Conservation (phyloP, 2,113 vertebrate genomes). For the Isichthys henryi region DNA sequence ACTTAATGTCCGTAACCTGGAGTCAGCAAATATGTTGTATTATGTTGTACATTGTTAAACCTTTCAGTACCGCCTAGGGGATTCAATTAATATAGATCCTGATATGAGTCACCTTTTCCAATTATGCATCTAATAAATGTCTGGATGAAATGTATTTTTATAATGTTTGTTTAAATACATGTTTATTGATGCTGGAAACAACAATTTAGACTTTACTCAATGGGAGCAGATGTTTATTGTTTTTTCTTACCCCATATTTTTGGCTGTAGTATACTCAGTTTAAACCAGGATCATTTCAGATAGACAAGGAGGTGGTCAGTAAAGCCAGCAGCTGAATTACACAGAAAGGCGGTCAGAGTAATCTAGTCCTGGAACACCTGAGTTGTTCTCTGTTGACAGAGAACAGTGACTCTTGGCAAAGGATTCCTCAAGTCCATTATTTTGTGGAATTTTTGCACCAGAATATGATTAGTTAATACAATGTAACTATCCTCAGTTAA, state of each 20-base stretch:
- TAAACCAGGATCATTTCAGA: neutral
- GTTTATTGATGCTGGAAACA: neutral
- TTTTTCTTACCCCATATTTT: neutral
- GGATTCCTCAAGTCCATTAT: conserved; percentile 16
- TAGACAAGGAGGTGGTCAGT: neutral
- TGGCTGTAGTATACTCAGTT: neutral
- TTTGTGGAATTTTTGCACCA: neutral
- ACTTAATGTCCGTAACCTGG: neutral
- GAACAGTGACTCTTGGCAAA: conserved; percentile 16
- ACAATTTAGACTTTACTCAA: neutral
- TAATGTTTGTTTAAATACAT: neutral
- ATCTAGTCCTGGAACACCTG: neutral
- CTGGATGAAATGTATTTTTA: conserved; percentile 1
- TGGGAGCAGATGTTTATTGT: neutral
- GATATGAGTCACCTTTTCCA: neutral
- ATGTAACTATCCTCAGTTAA: conserved; percentile 7
- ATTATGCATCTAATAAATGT: conserved; percentile 13
- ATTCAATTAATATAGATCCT: neutral
- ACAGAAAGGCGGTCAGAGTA: neutral
- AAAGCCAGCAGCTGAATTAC: neutral
- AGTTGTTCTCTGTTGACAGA: conserved; percentile 13
- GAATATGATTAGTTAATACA: conserved; percentile 12
- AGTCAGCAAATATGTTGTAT: conserved; percentile 9
- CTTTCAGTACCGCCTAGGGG: neutral
- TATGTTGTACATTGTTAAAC: conserved; percentile 6